Evolutionary conservation across 2,888 invertebrate species (phyloP), one percentile per base, ranked within the genome.

Genomic region (Cantharis rustica): DNA sequence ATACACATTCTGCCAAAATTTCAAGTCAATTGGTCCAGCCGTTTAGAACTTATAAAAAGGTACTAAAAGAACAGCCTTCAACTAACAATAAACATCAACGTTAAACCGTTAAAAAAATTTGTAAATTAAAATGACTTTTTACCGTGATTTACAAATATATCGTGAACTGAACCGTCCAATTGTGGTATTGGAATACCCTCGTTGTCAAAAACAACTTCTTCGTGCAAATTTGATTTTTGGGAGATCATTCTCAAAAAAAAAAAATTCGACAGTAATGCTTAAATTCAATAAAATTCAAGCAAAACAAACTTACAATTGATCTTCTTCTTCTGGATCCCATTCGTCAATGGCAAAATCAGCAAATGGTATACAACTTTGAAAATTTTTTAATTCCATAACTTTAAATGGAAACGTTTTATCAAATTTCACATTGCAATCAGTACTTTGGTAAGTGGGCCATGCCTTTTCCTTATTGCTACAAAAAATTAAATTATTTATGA

Each of bases 351-450:
- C 75, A 75, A 86, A 86, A 69, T 90, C 90, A 9, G 90, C 86
- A 82, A 94, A 92, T 0, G 91, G 90, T 71, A 90, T 89, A 84
- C 93, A 93, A 27, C 93, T 89, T 61, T 89, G 88, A 69, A 89
- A 89, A 0, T 81, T 81, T 9, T 85, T 86, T 1, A 81, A 83
- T 75, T 89, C 87, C 0, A 87, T 84, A 0, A 76, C 11, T 9
- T 61, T 26, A 17, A 79, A 66, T 10, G 70, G 68, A 17, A 63
- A 79, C 7, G 87, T 47, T 89, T 78, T 69, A 87, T 78, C 72
- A 86, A 87, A 11, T 83, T 78, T 7, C 68, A 79, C 75, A 68
- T 75, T 73, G 26, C 79, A 11, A 47, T 75, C 74, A 20, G 70
- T 61, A 10, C 75, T 79, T 2, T 68, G 69, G 66, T 75, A 69